These are phyloP conservation scores for Euzetes globulus DNA, from an alignment of 2,888 invertebrate species.

Conservation along the genomic window DNA sequence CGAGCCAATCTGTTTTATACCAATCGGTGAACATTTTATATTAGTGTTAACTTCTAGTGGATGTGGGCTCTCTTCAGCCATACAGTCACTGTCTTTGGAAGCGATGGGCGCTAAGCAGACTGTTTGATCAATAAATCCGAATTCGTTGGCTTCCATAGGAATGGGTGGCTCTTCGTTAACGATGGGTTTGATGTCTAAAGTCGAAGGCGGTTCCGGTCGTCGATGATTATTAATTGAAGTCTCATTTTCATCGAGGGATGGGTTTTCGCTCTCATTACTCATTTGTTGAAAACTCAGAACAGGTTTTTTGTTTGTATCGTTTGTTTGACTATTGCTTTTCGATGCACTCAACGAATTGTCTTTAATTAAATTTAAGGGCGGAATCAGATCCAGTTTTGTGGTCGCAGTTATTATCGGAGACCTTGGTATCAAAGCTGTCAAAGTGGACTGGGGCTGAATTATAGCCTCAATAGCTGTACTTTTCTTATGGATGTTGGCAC, in stretches of 20 bases:
- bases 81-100: slow-evolving; percentile 20
- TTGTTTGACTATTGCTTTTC: background rate
- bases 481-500: background rate
- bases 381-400: slow-evolving; percentile 5
- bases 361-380: background rate
- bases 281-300: background rate
- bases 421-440: slow-evolving; percentile 31
- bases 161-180: slow-evolving; percentile 28
- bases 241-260: slow-evolving; percentile 14
- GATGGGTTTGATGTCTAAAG: slow-evolving; percentile 31
- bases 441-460: slow-evolving; percentile 25
- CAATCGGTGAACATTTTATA: background rate
- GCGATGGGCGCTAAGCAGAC: background rate
- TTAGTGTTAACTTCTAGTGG: background rate
- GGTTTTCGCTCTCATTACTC: slow-evolving; percentile 17
- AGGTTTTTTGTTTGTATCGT: background rate
- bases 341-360: background rate
- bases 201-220: slow-evolving; percentile 33
- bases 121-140: slow-evolving; percentile 34
- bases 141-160: slow-evolving; percentile 29
- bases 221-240: slow-evolving; percentile 2
- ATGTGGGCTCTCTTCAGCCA: background rate
- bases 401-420: slow-evolving; percentile 30
- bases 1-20: background rate
- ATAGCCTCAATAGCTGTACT: slow-evolving; percentile 10